A percentile compares a stretch with the other conserved stretches of the same genome.
phyloP scores from a whole-genome alignment of 2,797 vertebrate species.

The Sebastes glaucus region DNA sequence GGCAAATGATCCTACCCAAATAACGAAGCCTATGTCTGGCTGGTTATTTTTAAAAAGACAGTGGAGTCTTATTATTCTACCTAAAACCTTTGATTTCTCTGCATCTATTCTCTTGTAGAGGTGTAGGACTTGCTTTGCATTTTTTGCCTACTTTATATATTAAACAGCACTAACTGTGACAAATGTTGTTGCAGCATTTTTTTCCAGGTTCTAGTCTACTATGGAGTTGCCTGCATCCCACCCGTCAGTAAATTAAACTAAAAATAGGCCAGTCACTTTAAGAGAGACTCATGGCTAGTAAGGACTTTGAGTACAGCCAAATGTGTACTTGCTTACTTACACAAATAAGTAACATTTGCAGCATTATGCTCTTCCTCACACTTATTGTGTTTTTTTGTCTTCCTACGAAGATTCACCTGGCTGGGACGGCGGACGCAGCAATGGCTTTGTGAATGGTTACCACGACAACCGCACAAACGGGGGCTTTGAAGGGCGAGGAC shows the following conservation, averaged over 20 bases:
- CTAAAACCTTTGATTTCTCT: not conserved
- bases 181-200: not conserved
- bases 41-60: not conserved
- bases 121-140: constrained; percentile 2
- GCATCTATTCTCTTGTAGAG: not conserved
- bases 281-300: not conserved
- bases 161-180: not conserved
- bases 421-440: constrained; percentile 82
- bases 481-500: constrained; percentile 79
- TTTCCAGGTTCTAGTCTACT: not conserved
- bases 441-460: constrained; percentile 88
- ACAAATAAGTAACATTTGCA: not conserved
- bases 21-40: no score
- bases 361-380: not conserved
- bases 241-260: not conserved
- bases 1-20: no score
- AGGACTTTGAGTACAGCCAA: not conserved
- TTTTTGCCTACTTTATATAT: not conserved
- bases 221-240: constrained; percentile 13
- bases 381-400: not conserved
- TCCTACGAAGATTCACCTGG: constrained; percentile 79
- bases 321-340: not conserved
- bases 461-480: constrained; percentile 86
- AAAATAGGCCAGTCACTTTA: not conserved
- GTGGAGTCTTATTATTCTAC: not conserved